Percentiles rank a stretch among this genome's conserved stretches.
phyloP scores from a whole-genome alignment of 2,113 vertebrate genomes.

The Gadus chalcogrammus region DNA sequence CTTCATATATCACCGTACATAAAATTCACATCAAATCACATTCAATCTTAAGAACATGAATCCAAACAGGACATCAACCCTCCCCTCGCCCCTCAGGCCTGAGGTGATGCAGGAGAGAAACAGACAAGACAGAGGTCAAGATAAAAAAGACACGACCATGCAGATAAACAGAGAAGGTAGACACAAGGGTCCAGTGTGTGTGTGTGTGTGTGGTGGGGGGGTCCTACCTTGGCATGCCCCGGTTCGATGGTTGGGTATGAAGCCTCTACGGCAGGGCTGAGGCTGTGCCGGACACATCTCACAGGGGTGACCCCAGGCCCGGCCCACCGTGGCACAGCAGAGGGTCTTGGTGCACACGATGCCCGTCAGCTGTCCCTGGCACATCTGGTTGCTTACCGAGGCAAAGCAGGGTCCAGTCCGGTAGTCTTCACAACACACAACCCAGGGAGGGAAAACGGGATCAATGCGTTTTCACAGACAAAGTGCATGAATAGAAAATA shows the following conservation, averaged over 20 bases:
- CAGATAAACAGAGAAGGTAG: neutral
- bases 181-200: slow-evolving; percentile 13
- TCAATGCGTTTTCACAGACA: neutral
- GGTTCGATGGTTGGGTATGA: slow-evolving; percentile 94
- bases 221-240: slow-evolving; percentile 96
- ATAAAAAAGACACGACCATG: neutral
- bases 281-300: slow-evolving; percentile 98
- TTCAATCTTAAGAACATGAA: too few species aligned
- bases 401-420: slow-evolving; percentile 96
- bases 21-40: too few species aligned
- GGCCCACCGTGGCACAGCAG: slow-evolving; percentile 94
- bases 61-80: too few species aligned
- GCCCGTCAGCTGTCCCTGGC: slow-evolving; percentile 94
- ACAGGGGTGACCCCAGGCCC: slow-evolving; percentile 97
- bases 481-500: too few species aligned
- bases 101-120: neutral
- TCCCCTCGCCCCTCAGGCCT: too few species aligned
- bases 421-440: slow-evolving; percentile 79
- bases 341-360: slow-evolving; percentile 98
- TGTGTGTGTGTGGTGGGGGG: slow-evolving; percentile 13
- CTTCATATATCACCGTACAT: too few species aligned
- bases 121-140: neutral
- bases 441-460: neutral
- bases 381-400: slow-evolving; percentile 97
- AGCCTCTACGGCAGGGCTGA: slow-evolving; percentile 92